A percentile compares a stretch with the other conserved stretches of the same genome.
Evolutionary conservation across 2,113 vertebrate genomes (phyloP).

Genomic region (Crocuta crocuta): DNA sequence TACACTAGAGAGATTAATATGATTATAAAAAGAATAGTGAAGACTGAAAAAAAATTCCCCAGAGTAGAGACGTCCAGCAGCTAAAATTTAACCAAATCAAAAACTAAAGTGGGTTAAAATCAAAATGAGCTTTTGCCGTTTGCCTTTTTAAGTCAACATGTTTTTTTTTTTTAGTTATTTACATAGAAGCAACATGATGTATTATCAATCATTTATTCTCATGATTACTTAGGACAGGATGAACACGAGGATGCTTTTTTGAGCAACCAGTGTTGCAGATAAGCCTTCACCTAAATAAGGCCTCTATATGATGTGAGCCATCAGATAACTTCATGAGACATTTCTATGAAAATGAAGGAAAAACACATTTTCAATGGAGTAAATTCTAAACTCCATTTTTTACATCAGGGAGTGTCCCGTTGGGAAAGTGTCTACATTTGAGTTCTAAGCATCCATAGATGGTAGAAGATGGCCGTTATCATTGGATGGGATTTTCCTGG

Average conservation of each 20-base stretch:
- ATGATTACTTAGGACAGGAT: background rate
- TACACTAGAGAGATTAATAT: background rate
- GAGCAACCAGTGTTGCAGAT: background rate
- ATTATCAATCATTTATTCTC: background rate
- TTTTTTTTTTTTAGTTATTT: background rate
- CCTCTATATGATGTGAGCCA: background rate
- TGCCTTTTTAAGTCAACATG: background rate
- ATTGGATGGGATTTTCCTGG: background rate
- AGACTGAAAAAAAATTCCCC: background rate
- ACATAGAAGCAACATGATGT: background rate
- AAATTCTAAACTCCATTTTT: background rate
- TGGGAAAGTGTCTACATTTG: background rate
- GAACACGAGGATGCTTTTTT: background rate
- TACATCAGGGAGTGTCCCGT: background rate
- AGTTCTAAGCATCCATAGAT: background rate
- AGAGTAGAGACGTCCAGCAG: background rate
- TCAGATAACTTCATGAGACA: background rate
- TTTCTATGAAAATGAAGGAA: background rate
- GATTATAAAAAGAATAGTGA: background rate
- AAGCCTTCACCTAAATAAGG: background rate
- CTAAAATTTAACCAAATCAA: background rate
- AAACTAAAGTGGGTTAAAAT: background rate
- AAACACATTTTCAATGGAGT: background rate
- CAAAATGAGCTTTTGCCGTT: background rate
- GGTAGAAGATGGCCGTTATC: background rate